A percentile compares a stretch with the other conserved stretches of the same genome.
Evolutionary conservation across 2,888 invertebrate species (phyloP).

Genomic region (Margaritifera margaritifera): DNA sequence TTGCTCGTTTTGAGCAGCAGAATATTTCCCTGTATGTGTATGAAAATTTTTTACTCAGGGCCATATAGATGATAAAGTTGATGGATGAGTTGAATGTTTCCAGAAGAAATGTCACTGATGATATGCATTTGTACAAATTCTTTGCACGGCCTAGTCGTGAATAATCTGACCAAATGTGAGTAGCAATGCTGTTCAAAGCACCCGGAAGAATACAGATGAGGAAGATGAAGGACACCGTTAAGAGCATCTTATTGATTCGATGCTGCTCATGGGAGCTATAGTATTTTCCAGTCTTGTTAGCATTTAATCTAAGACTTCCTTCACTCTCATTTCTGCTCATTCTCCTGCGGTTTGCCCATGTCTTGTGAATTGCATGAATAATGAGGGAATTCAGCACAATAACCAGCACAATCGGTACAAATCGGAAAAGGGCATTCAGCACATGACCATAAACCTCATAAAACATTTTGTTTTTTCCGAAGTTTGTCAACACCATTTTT

Average conservation of each 20-base stretch:
- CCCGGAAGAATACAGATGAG: constrained; percentile 62
- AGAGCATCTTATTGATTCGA: constrained; percentile 58
- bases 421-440: constrained; percentile 57
- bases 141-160: constrained; percentile 38
- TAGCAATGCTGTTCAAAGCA: constrained; percentile 56
- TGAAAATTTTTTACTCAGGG: constrained; percentile 55
- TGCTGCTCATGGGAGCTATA: constrained; percentile 44
- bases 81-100: constrained; percentile 63
- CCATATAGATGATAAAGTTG: constrained; percentile 65
- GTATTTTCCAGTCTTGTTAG: constrained; percentile 24
- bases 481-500: constrained; percentile 39
- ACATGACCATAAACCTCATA: constrained; percentile 51
- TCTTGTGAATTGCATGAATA: constrained; percentile 47
- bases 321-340: constrained; percentile 24
- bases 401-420: constrained; percentile 53
- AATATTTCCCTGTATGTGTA: constrained; percentile 56
- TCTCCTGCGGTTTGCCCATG: constrained; percentile 35
- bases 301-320: constrained; percentile 26
- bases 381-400: constrained; percentile 53
- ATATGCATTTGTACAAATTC: constrained; percentile 49
- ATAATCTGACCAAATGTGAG: constrained; percentile 47
- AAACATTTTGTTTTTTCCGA: constrained; percentile 52
- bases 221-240: constrained; percentile 58
- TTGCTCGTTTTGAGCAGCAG: constrained; percentile 41
- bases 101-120: constrained; percentile 53